These are phyloP conservation scores for Gadopsis bispinosus DNA, from an alignment of 2,797 vertebrate species.

Conservation along the genomic window DNA sequence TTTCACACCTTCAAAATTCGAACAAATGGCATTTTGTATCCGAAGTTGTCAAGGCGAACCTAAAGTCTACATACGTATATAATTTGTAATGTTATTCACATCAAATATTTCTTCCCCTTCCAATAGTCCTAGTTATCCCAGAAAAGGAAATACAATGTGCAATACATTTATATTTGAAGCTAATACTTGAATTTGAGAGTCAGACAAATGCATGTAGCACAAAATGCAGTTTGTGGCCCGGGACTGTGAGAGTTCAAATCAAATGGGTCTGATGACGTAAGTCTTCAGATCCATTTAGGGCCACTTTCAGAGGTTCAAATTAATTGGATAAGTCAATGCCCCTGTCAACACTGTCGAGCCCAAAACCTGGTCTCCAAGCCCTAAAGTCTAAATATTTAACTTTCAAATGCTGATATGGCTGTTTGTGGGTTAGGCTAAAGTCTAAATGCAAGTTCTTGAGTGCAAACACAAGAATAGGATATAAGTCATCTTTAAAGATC, in stretches of 20 bases:
- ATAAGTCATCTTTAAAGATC: neutral
- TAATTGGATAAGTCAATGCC: neutral
- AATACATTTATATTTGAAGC: neutral
- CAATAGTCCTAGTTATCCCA: neutral
- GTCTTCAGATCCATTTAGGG: slow-evolving; percentile 4
- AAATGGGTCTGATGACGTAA: neutral
- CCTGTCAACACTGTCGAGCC: neutral
- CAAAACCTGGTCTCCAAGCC: neutral
- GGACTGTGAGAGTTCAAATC: neutral
- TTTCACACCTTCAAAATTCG: too few species aligned
- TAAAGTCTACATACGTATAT: neutral
- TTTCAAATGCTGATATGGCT: neutral
- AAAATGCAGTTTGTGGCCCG: neutral
- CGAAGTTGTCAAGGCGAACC: neutral
- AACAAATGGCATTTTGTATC: neutral
- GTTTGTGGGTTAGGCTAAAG: neutral
- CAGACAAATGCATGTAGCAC: neutral
- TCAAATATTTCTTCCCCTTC: neutral
- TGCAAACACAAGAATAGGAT: neutral
- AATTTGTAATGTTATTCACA: neutral
- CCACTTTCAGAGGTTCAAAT: neutral
- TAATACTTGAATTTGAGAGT: neutral
- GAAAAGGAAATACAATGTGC: neutral
- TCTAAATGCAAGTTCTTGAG: neutral
- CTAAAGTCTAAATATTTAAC: neutral